These are phyloP conservation scores for Limnothrissa miodon DNA, from an alignment of 2,113 vertebrate species.

Conservation along the genomic window DNA sequence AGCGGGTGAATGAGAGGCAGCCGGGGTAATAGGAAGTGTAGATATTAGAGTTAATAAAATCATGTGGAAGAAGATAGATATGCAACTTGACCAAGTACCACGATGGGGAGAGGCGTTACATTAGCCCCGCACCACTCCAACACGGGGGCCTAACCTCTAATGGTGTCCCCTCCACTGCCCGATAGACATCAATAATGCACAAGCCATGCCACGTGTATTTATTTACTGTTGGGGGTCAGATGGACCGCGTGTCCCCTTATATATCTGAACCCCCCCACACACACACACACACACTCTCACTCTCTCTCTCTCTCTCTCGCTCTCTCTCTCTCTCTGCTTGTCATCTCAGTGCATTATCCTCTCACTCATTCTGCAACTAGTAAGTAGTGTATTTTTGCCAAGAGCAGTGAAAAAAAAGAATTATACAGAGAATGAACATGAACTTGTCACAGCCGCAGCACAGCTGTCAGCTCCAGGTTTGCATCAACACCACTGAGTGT, in stretches of 20 bases:
- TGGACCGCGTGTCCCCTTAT: slow-evolving; percentile 14
- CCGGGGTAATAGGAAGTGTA: slow-evolving; percentile 91
- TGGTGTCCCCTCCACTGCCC: slow-evolving; percentile 69
- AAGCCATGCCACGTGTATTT: slow-evolving; percentile 43
- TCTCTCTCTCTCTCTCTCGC: background rate
- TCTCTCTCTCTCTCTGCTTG: slow-evolving; percentile 8
- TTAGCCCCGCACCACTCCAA: slow-evolving; percentile 74
- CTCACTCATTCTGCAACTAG: slow-evolving; percentile 27
- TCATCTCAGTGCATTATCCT: slow-evolving; percentile 31
- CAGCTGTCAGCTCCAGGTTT: slow-evolving; percentile 32
- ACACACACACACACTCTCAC: too few species aligned
- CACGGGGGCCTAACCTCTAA: slow-evolving; percentile 74
- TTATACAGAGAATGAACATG: slow-evolving; percentile 26
- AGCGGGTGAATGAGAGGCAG: slow-evolving; percentile 90
- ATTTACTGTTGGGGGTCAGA: slow-evolving; percentile 38
- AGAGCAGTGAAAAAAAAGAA: slow-evolving; percentile 17
- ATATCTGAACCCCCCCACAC: too few species aligned
- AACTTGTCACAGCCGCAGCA: background rate
- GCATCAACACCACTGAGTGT: slow-evolving; percentile 21
- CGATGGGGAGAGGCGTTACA: slow-evolving; percentile 67
- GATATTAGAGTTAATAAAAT: slow-evolving; percentile 97
- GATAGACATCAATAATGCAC: slow-evolving; percentile 40
- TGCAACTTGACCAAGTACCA: slow-evolving; percentile 82
- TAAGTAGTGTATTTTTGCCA: slow-evolving; percentile 29
- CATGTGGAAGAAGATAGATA: slow-evolving; percentile 83